Evolutionary conservation across 2,797 vertebrate species (phyloP).

Genomic region (Schizopygopsis malacanthus): DNA sequence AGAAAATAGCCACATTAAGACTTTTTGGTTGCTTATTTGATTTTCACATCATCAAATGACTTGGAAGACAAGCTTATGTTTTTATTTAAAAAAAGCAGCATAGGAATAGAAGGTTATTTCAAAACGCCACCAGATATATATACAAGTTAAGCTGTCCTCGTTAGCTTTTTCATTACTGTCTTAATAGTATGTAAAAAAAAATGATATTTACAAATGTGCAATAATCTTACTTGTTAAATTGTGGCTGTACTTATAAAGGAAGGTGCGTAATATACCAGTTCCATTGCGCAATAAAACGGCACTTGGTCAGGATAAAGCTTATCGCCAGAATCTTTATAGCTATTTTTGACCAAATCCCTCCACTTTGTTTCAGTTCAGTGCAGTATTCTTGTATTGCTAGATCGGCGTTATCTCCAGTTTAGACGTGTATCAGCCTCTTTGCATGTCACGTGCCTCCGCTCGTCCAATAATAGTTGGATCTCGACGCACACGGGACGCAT

Average conservation of each 20-base stretch:
- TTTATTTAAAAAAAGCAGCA: neutral
- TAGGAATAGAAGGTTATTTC: neutral
- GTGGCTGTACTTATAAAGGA: neutral
- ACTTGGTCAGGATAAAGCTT: conserved; percentile 16
- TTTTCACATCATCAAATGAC: neutral
- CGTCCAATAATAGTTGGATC: conserved; percentile 87
- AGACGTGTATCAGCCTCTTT: conserved; percentile 88
- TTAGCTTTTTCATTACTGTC: neutral
- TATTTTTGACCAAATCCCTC: conserved; percentile 31
- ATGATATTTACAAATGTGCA: neutral
- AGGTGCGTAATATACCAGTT: neutral
- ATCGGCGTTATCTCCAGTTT: conserved; percentile 80
- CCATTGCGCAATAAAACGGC: conserved; percentile 1
- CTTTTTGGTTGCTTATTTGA: neutral
- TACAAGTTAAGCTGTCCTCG: neutral
- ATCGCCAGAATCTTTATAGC: conserved; percentile 12
- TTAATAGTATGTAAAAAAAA: neutral
- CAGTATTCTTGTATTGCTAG: conserved; percentile 53
- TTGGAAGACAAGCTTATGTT: neutral
- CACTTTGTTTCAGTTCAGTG: conserved; percentile 34
- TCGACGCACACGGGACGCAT: conserved; percentile 84
- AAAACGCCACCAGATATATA: neutral
- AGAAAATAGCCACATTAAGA: neutral
- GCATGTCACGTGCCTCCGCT: conserved; percentile 91
- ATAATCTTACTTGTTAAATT: conserved; percentile 4